These are phyloP conservation scores for Fregata magnificens DNA, from an alignment of 2,113 vertebrate genomes.

Conservation along the genomic window DNA sequence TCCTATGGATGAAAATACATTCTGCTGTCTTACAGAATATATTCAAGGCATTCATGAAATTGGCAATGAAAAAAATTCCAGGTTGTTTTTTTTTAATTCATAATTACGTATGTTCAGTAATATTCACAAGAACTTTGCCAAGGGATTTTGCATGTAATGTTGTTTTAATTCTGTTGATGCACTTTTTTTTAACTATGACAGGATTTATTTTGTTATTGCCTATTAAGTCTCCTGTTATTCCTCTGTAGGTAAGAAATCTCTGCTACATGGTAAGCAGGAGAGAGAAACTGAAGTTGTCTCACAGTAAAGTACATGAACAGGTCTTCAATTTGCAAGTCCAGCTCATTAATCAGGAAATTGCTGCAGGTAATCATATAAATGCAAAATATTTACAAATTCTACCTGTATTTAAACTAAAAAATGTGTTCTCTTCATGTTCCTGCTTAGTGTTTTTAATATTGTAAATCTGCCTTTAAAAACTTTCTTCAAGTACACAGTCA, in stretches of 20 bases:
- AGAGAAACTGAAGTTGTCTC: slow-evolving; percentile 94
- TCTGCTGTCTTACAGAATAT: neutral
- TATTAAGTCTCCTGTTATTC: neutral
- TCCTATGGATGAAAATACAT: neutral
- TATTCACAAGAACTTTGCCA: neutral
- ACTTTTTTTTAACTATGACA: neutral
- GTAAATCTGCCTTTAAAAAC: neutral
- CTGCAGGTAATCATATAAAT: slow-evolving; percentile 71
- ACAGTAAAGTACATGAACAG: slow-evolving; percentile 94
- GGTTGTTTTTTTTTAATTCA: neutral
- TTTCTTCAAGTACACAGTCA: neutral
- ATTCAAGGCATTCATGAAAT: neutral
- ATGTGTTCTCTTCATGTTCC: neutral
- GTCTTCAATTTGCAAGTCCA: slow-evolving; percentile 93
- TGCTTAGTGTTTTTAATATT: neutral
- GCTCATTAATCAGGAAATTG: slow-evolving; percentile 88
- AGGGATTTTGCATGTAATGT: neutral
- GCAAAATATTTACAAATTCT: neutral
- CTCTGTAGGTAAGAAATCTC: slow-evolving; percentile 90
- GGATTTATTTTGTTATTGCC: neutral
- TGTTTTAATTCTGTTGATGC: neutral
- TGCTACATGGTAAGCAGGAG: slow-evolving; percentile 99
- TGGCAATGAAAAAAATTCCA: neutral
- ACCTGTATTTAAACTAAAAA: neutral
- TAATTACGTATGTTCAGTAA: neutral